These are phyloP conservation scores for Micromesistius poutassou DNA, from an alignment of 2,797 vertebrate species.

Conservation along the genomic window DNA sequence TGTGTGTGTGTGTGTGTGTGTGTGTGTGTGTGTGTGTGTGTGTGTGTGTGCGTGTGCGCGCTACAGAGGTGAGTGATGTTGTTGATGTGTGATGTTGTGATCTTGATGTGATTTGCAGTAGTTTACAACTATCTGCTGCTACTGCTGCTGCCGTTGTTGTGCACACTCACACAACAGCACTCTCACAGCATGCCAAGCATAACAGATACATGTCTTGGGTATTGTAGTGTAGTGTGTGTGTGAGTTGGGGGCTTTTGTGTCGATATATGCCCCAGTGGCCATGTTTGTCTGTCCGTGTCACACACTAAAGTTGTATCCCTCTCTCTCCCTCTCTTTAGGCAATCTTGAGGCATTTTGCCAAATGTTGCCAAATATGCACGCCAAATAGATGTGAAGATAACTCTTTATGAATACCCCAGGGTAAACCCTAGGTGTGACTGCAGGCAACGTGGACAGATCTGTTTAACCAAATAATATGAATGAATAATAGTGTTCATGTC, in stretches of 20 bases:
- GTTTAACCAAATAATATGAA: background rate
- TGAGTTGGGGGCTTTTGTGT: slow-evolving; percentile 23
- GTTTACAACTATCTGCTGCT: too few relatives aligned
- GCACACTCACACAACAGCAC: background rate
- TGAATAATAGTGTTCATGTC: background rate
- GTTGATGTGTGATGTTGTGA: background rate
- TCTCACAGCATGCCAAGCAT: background rate
- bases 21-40: too few relatives aligned
- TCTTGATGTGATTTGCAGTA: background rate
- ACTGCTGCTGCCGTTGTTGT: background rate
- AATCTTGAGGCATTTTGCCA: background rate
- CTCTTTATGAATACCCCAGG: background rate
- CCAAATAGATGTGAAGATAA: background rate
- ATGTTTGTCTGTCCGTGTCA: slow-evolving; percentile 9
- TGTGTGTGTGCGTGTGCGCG: too few relatives aligned
- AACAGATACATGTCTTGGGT: background rate
- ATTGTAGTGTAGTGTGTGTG: background rate
- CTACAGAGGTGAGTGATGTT: too few relatives aligned
- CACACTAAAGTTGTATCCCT: background rate
- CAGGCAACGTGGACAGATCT: background rate
- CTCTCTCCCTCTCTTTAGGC: background rate
- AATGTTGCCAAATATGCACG: background rate
- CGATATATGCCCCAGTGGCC: too few relatives aligned
- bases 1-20: too few relatives aligned
- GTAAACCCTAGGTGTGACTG: background rate